phyloP scores from a whole-genome alignment of 2,113 vertebrate species.

The Theropithecus gelada region DNA sequence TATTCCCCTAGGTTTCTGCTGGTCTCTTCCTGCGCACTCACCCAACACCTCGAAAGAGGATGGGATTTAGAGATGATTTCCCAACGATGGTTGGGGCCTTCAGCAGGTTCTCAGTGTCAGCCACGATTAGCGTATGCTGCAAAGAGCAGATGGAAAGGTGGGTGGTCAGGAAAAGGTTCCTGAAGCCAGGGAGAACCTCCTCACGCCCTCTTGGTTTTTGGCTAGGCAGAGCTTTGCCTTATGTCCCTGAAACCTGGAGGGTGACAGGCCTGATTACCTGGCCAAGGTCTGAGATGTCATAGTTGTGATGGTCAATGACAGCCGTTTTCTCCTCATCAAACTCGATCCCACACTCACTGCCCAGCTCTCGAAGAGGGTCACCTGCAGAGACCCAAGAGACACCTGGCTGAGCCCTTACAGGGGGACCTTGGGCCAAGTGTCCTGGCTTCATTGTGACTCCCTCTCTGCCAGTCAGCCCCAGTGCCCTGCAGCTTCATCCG shows the following conservation, averaged over 20 bases:
- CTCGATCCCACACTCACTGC: constrained; percentile 98
- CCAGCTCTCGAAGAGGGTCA: constrained; percentile 96
- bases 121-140: constrained; percentile 96
- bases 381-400: constrained; percentile 81
- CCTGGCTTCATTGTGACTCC: background rate
- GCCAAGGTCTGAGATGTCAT: constrained; percentile 93
- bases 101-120: constrained; percentile 94
- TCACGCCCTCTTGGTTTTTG: background rate
- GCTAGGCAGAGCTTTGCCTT: background rate
- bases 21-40: constrained; percentile 79
- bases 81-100: constrained; percentile 98
- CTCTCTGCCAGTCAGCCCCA: background rate
- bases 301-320: constrained; percentile 98
- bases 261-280: constrained; percentile 84
- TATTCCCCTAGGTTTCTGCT: background rate
- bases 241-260: background rate
- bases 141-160: background rate
- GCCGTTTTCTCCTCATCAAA: constrained; percentile 98
- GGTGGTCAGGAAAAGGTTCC: fast-evolving
- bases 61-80: constrained; percentile 89
- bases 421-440: background rate
- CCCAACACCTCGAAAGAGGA: constrained; percentile 98
- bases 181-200: background rate
- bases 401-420: background rate
- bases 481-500: background rate